These are phyloP conservation scores for Turritopsis dohrnii DNA, from an alignment of 30 jellyfish, hydroid and myxozoan species.

Conservation along the genomic window DNA sequence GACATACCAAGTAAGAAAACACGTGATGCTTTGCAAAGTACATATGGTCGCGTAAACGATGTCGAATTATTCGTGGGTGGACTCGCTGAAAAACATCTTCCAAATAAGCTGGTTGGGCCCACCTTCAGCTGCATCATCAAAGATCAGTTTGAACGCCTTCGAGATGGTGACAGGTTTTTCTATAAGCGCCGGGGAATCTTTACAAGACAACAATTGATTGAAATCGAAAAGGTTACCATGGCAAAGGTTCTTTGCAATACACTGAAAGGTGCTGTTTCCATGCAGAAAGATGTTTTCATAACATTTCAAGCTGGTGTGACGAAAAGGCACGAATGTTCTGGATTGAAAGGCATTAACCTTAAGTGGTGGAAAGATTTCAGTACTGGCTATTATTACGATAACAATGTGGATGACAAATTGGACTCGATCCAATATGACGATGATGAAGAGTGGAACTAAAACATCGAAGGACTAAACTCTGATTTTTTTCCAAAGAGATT, in stretches of 20 bases:
- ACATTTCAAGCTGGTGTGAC: slow-evolving; percentile 20
- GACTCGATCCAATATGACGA: too few relatives aligned
- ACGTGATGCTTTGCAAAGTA: neutral
- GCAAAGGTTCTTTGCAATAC: slow-evolving; percentile 69
- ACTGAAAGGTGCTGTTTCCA: slow-evolving; percentile 61
- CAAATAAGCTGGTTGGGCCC: neutral
- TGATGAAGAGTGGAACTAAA: too few relatives aligned
- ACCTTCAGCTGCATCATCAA: slow-evolving; percentile 22
- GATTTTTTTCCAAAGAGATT: too few relatives aligned
- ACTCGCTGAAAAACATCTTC: slow-evolving; percentile 18
- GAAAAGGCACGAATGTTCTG: slow-evolving; percentile 13
- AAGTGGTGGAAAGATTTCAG: neutral
- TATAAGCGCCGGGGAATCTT: slow-evolving; percentile 2
- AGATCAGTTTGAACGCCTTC: slow-evolving; percentile 18
- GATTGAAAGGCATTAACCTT: neutral
- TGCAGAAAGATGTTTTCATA: slow-evolving; percentile 60
- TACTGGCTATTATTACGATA: too few relatives aligned
- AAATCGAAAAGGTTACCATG: slow-evolving; percentile 21
- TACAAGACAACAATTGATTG: slow-evolving; percentile 13
- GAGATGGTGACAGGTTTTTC: slow-evolving; percentile 36
- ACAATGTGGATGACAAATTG: too few relatives aligned
- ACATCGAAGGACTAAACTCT: too few relatives aligned
- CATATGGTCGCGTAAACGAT: slow-evolving; percentile 3
- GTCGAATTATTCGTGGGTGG: slow-evolving; percentile 20
- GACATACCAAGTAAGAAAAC: slow-evolving; percentile 1